A percentile compares a stretch with the other conserved stretches of the same genome.
Conservation (phyloP, 2,797 vertebrate genomes). For the Trachops cirrhosus region DNA sequence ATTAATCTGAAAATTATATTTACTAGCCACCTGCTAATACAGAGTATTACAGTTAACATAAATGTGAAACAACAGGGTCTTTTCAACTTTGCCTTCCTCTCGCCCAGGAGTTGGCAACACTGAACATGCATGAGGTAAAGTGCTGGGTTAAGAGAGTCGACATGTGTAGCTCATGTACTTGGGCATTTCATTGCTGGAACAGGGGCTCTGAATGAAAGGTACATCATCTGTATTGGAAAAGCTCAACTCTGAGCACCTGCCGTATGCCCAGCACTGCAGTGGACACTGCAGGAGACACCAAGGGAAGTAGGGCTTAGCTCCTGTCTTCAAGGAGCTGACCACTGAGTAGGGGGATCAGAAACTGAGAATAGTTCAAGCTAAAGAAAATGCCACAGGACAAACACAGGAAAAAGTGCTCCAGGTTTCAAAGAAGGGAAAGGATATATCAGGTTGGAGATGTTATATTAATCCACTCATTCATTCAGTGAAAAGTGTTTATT, state of each 20-base stretch:
- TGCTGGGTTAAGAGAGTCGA: not conserved
- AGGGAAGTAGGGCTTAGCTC: not conserved
- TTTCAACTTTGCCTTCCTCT: not conserved
- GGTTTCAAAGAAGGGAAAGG: not conserved
- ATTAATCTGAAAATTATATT: slow-evolving; percentile 20
- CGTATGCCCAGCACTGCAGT: not conserved
- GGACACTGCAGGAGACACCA: not conserved
- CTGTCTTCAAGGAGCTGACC: not conserved
- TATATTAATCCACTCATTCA: not conserved
- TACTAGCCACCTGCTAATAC: not conserved
- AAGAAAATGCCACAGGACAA: not conserved
- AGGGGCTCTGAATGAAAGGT: not conserved
- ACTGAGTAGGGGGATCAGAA: not conserved
- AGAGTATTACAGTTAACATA: not conserved
- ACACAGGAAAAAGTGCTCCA: not conserved
- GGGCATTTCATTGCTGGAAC: not conserved
- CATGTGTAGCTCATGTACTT: not conserved
- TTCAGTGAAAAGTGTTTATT: slow-evolving; percentile 5
- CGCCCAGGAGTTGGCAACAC: not conserved
- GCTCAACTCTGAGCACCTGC: not conserved
- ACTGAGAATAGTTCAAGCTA: not conserved
- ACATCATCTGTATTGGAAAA: not conserved
- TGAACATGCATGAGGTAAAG: not conserved
- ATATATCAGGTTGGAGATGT: not conserved
- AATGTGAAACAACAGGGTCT: not conserved